Evolutionary conservation across 2,797 vertebrate genomes (phyloP), one percentile per base, ranked within the genome.

Genomic region (Garrulus glandarius): DNA sequence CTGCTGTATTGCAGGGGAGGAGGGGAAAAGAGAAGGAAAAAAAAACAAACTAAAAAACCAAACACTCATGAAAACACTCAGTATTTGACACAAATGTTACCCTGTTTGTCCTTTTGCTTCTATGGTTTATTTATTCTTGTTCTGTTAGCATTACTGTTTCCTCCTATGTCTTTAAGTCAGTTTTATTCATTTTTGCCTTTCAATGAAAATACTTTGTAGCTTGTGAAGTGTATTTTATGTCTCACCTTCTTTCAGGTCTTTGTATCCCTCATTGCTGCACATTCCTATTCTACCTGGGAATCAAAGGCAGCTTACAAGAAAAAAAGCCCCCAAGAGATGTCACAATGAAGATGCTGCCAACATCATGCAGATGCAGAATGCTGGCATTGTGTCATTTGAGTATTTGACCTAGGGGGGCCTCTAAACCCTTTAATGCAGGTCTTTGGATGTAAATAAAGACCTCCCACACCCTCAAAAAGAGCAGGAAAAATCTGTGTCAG

Each of bases 1-100:
- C 99, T 99, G 98, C 96, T 97, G 93, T 68, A 84, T 75, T 70
- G 75, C 30, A 91, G 59, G 55, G 57, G 34, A 94, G 67, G 71
- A 87, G 23, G 75, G 61, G 20, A 36, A 63, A 77, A 70, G 86
- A 61, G 71, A 85, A 39, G 83, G n/a, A 1, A 13, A 12, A 91
- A 16, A 34, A 41, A 8, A 15, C 4, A n/a, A 56, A 47, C 13
- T 24, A 47, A 53, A 57, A 80, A 27, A 3, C 10, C 16, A 87
- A 77, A 64, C 32, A 82, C 39, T 89, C 34, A 67, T 89, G 71
- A 95, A 82, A 88, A 87, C 1, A 3, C 26, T 53, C 37, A 14
- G 10, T 69, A 79, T 80, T 78, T 85, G 87, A 89, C 63, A 82
- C 34, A 92, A 82, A 49, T 15, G 17, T 63, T 64, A 69, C 13